These are phyloP conservation scores for Crossaster papposus DNA, from an alignment of 53 echinoderm and acorn worm genomes.

Conservation along the genomic window DNA sequence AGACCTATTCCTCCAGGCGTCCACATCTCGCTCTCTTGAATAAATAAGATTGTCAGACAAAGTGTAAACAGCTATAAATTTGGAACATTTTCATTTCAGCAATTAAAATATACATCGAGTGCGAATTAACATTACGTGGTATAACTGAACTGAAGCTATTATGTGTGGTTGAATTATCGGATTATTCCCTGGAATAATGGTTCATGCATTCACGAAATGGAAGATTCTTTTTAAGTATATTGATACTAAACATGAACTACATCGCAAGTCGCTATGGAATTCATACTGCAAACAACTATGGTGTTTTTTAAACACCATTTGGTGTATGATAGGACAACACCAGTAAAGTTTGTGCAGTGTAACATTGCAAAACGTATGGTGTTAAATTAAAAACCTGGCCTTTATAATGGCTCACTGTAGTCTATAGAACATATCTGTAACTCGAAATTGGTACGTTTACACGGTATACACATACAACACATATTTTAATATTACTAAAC, in stretches of 20 bases:
- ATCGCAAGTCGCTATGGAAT: no score
- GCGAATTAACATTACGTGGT: neutral
- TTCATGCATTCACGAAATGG: no score
- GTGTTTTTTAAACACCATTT: no score
- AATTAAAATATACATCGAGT: neutral
- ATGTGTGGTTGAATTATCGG: neutral
- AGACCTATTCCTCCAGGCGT: neutral
- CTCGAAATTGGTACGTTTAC: no score
- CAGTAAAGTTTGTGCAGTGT: no score
- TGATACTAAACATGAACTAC: no score
- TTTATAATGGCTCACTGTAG: neutral
- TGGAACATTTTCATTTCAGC: neutral
- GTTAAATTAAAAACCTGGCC: neutral
- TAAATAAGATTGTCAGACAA: neutral
- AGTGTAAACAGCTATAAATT: neutral
- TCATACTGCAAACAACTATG: no score
- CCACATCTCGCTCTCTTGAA: neutral
- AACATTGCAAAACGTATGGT: neutral
- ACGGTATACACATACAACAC: no score
- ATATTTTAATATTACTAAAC: neutral
- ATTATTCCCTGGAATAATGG: no score
- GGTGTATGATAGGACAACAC: no score
- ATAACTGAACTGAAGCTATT: neutral
- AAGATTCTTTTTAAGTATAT: no score
- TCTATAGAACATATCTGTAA: no score